Percentiles rank a stretch among this genome's conserved stretches.
phyloP scores from a whole-genome alignment of 2,888 invertebrate genomes.

The Pardosa pseudoannulata region DNA sequence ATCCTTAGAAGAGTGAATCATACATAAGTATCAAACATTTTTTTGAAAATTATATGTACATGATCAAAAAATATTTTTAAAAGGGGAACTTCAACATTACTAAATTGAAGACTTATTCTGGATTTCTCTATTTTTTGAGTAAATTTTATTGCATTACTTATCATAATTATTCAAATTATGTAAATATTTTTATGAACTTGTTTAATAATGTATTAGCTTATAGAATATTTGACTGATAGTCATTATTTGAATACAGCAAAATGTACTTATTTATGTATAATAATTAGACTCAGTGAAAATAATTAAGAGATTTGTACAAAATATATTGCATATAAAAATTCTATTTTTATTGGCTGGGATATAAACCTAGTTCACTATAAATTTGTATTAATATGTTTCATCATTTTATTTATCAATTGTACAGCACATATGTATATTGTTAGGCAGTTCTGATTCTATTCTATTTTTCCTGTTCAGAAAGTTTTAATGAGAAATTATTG shows the following conservation, averaged over 20 bases:
- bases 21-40: no score
- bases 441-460: slow-evolving; percentile 41
- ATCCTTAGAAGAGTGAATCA: no score
- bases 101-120: no score
- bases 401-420: slow-evolving; percentile 47
- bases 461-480: slow-evolving; percentile 46
- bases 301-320: slow-evolving; percentile 23
- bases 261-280: not conserved
- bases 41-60: no score
- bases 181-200: not conserved
- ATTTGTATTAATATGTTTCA: slow-evolving; percentile 30
- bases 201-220: not conserved
- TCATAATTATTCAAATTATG: not conserved
- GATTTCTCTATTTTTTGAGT: no score
- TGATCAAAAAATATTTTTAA: no score
- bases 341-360: slow-evolving; percentile 43
- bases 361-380: not conserved
- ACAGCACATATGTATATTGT: slow-evolving; percentile 51
- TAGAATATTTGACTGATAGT: not conserved
- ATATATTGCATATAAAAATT: slow-evolving; percentile 4
- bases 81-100: no score
- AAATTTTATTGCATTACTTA: no score
- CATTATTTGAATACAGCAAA: not conserved
- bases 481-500: slow-evolving; percentile 46
- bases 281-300: not conserved